phyloP scores from a whole-genome alignment of 2,888 invertebrate genomes.

The Noctuana brunneofusca region DNA sequence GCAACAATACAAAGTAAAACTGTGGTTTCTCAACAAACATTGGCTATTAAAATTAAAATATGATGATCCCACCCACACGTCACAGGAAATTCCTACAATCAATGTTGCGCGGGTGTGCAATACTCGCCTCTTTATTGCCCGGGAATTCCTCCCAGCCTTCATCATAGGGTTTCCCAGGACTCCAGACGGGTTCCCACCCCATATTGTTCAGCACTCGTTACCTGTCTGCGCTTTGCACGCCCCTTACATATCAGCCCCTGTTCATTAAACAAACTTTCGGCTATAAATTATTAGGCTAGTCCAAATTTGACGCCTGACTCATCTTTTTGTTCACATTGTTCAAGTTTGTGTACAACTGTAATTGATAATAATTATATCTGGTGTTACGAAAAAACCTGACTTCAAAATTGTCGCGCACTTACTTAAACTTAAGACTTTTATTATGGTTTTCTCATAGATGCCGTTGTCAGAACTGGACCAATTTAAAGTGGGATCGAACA shows the following conservation, averaged over 20 bases:
- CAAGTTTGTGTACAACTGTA: not conserved
- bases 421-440: too few relatives aligned
- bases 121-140: slow-evolving; percentile 49
- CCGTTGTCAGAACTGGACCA: too few relatives aligned
- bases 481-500: too few relatives aligned
- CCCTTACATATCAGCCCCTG: slow-evolving; percentile 34
- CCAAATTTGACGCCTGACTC: slow-evolving; percentile 34
- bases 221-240: slow-evolving; percentile 52
- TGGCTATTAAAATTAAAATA: slow-evolving; percentile 28
- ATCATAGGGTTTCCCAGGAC: slow-evolving; percentile 74
- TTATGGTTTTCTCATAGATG: too few relatives aligned
- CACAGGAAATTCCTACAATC: slow-evolving; percentile 68
- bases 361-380: too few relatives aligned
- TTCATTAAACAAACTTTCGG: slow-evolving; percentile 25
- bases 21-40: too few relatives aligned
- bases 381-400: too few relatives aligned
- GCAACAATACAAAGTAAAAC: too few relatives aligned
- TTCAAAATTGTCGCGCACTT: too few relatives aligned
- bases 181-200: slow-evolving; percentile 52
- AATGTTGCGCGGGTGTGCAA: slow-evolving; percentile 60
- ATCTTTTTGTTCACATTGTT: slow-evolving; percentile 1
- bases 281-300: slow-evolving; percentile 22
- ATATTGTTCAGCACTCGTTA: slow-evolving; percentile 55
- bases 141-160: slow-evolving; percentile 69
- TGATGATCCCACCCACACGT: slow-evolving; percentile 49